Conservation (phyloP, 2,113 vertebrate species). For the Forbesichthys agassizii region DNA sequence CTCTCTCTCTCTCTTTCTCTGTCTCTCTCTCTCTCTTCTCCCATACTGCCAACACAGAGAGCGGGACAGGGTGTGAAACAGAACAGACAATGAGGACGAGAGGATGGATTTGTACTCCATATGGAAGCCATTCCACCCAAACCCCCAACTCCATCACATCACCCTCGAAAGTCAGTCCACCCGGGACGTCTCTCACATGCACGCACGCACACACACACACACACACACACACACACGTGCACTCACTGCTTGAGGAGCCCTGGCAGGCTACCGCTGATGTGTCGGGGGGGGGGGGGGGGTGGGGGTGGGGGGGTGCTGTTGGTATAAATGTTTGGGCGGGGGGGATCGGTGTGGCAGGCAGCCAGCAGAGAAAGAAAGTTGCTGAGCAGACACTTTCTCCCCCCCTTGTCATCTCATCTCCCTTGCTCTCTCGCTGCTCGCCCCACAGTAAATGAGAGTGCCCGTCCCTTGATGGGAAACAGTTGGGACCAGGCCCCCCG, state of each 20-base stretch:
- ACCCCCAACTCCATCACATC: not conserved
- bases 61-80: not conserved
- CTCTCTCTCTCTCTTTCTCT: constrained; percentile 6
- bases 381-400: constrained; percentile 54
- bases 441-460: constrained; percentile 66
- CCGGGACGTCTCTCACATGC: constrained; percentile 54
- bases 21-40: not conserved
- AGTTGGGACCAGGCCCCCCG: constrained; percentile 48
- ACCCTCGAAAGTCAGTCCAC: constrained; percentile 41
- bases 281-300: constrained; percentile 59
- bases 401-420: not conserved
- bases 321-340: not conserved
- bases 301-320: constrained; percentile 25
- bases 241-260: constrained; percentile 2
- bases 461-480: constrained; percentile 64
- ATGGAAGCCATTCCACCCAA: constrained; percentile 64
- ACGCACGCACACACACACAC: constrained; percentile 25
- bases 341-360: not conserved
- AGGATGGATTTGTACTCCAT: constrained; percentile 33
- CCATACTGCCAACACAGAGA: constrained; percentile 17
- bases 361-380: constrained; percentile 23
- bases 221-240: not conserved
- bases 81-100: constrained; percentile 8
- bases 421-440: constrained; percentile 30
- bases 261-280: constrained; percentile 56